Percentiles rank a stretch among this genome's conserved stretches.
Evolutionary conservation across 2,113 vertebrate genomes (phyloP).

Genomic region (Artemisiospiza belli): DNA sequence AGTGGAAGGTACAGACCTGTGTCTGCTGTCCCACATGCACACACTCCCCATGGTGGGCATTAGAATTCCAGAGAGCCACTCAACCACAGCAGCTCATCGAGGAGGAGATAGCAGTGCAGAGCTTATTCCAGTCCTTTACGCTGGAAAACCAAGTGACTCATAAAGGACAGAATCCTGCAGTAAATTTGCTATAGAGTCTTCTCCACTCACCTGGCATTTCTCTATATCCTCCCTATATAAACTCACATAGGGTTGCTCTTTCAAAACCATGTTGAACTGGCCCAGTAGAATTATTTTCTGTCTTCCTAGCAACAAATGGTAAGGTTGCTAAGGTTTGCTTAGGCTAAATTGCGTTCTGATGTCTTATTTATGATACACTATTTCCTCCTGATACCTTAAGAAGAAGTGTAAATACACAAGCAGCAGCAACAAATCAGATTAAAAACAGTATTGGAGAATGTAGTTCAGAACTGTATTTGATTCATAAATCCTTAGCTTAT

Average conservation of each 20-base stretch:
- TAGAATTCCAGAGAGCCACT: not conserved
- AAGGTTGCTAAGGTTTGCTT: not conserved
- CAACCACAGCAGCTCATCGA: not conserved
- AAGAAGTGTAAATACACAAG: not conserved
- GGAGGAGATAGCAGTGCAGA: not conserved
- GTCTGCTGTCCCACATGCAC: not conserved
- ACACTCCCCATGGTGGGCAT: rapidly evolving
- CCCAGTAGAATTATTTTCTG: not conserved
- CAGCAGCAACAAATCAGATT: not conserved
- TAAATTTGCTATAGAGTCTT: not conserved
- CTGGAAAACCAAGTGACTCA: not conserved
- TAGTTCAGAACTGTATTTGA: not conserved
- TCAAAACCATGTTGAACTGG: not conserved
- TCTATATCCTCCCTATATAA: not conserved
- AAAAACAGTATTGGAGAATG: not conserved
- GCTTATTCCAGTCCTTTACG: not conserved
- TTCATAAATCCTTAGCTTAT: not conserved
- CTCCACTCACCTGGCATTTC: not conserved
- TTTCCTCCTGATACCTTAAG: not conserved
- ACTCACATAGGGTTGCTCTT: not conserved
- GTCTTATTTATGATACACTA: not conserved
- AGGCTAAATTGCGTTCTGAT: not conserved
- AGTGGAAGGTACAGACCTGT: not conserved
- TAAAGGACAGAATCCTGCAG: not conserved
- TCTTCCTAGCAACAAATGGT: not conserved